Evolutionary conservation across 2,888 invertebrate species (phyloP), one percentile per base, ranked within the genome.

Genomic region (Sympetrum striolatum): DNA sequence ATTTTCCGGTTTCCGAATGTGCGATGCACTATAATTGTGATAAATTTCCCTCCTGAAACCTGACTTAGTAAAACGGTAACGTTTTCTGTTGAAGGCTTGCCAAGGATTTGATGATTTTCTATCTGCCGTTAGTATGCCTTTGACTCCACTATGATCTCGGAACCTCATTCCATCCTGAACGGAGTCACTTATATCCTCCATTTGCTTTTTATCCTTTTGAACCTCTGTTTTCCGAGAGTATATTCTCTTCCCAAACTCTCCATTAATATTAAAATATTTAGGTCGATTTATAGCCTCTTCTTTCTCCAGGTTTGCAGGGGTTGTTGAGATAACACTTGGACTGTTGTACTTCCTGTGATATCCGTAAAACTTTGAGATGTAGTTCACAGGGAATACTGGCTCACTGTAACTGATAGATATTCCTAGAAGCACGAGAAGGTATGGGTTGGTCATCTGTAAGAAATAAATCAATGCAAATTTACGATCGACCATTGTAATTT

Each of bases 151-250:
- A 6, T 44, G 44, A 44, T 4, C 0, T 6, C 44, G 44, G 44
- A 44, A 44, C 44, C 44, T 44, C 10, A 44, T 8, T 44, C 4
- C n/a, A 25, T 64, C 12, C 12, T 4, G 22, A 22, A 3, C n/a
- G 12, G 64, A 64, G 1, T 64, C 10, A n/a, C 1, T 0, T n/a
- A 0, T 18, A 1, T n/a, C 1, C 25, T 22, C 22, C 22, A n/a
- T 12, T 0, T 64, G 0, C 0, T n/a, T 25, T 22, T 22, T 8
- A 1, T 6, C 5, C n/a, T n/a, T 1, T 0, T n/a, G 0, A n/a
- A n/a, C 6, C 8, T 22, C 22, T n/a, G 64, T n/a, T 64, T 64
- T 64, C 0, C 8, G 22, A 22, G 64, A 22, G n/a, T n/a, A 64
- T 8, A 64, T 22, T 64, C 64, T 64, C 25, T 64, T 64, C 25